phyloP scores from a whole-genome alignment of 2,113 vertebrate species.

The Psittacus erithacus region DNA sequence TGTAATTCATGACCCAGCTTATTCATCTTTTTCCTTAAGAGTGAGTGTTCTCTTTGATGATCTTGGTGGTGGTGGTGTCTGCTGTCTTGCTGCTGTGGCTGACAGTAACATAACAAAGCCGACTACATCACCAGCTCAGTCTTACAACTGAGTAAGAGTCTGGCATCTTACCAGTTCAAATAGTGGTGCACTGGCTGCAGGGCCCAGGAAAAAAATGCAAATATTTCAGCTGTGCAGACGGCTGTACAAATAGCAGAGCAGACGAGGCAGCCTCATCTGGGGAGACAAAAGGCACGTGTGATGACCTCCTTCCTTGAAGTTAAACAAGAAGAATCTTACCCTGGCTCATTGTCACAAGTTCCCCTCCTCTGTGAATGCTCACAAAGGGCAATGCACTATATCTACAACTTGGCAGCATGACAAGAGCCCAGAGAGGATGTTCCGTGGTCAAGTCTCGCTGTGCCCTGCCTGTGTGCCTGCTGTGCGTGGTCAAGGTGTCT shows the following conservation, averaged over 20 bases:
- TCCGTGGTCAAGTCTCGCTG: not conserved
- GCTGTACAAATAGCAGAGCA: slow-evolving; percentile 50
- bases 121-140: not conserved
- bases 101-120: not conserved
- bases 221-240: slow-evolving; percentile 8
- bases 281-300: not conserved
- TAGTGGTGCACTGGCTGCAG: slow-evolving; percentile 11
- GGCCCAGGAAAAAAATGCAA: slow-evolving; percentile 27
- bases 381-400: not conserved
- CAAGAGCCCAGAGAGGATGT: not conserved
- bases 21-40: not conserved
- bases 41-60: not conserved
- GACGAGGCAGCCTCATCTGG: not conserved
- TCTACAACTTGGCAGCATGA: not conserved
- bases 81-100: not conserved
- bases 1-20: not conserved
- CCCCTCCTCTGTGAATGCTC: not conserved
- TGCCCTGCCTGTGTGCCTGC: not conserved
- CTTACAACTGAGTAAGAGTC: slow-evolving; percentile 23
- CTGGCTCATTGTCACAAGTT: not conserved
- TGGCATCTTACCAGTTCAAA: slow-evolving; percentile 48
- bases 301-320: not conserved
- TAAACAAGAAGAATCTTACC: not conserved
- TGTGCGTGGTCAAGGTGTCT: not conserved
- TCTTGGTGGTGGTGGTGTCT: slow-evolving; percentile 4